Base-by-base conservation (phyloP, 37 sponge, comb jelly and placozoan genomes). In the Eunapius fragilis region DNA sequence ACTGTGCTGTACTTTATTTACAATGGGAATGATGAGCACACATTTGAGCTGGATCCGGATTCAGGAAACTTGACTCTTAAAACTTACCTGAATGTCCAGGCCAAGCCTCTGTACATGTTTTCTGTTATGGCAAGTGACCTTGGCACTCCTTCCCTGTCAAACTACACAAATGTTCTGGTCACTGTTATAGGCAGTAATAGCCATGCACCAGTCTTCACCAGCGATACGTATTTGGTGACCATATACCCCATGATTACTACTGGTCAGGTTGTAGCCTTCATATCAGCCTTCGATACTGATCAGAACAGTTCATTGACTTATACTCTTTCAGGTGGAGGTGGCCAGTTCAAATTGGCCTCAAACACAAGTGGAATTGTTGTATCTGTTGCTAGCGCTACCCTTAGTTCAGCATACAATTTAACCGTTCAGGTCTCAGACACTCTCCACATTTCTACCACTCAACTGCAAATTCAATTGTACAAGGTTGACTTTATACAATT, bases 131-230 rank as follows among this genome's bases (percentile, higher is more conserved):
- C 95, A 0, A 73, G 25, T 69, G 92, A 95, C 27, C 17, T 22
- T 30, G 92, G 92, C 26, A 30, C 38, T 14, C 80, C 76, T 12
- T 45, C 67, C 10, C 68, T 88, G 31, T 80, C 47, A 24, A 85
- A 82, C 77, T 85, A 68, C 30, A 89, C 92, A 7, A 96, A 80
- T n/a, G 77, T 96, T 7, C 68, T 83, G 23, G 76, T 95, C 2
- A 31, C 67, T 33, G 88, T 96, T 23, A 14, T 79, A 6, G 94
- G 91, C 80, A 71, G 74, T 6, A 96, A 96, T 87, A 92, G 93
- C 68, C 79, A 93, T 41, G 31, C 79, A 25, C 96, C 96, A 30
- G 7, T 38, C 26, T 89, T 95, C 73, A 47, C 67, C 0, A 80
- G 76, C 31, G 14, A 12, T 45, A 34, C 37, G 1, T 90, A 91